Evolutionary conservation across 1,140 invertebrate species (phyloP).

Genomic region (Dryas iulia): DNA sequence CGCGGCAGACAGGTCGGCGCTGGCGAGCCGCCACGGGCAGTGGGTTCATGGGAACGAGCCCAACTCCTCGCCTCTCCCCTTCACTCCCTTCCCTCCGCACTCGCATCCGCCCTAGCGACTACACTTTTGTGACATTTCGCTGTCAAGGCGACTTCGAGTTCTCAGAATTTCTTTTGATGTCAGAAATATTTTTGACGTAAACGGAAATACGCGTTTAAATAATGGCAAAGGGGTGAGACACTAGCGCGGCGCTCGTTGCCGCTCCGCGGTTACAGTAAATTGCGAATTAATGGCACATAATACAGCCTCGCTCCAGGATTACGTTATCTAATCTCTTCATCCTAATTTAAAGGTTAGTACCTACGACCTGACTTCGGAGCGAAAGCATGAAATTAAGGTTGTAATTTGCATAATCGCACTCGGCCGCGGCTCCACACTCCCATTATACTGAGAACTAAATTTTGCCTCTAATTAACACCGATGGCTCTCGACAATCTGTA

Average conservation of each 20-base stretch:
- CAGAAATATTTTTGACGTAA: conserved; percentile 29
- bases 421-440: background rate
- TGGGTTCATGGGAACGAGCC: conserved; percentile 26
- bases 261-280: conserved; percentile 23
- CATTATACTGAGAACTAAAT: conserved; percentile 28
- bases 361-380: conserved; percentile 14
- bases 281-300: conserved; percentile 30
- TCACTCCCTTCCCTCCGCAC: conserved; percentile 4
- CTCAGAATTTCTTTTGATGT: conserved; percentile 39
- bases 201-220: conserved; percentile 27
- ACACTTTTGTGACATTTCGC: conserved; percentile 32
- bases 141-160: conserved; percentile 33
- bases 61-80: background rate
- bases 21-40: conserved; percentile 31
- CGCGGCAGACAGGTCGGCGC: conserved; percentile 36
- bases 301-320: conserved; percentile 23
- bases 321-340: conserved; percentile 38
- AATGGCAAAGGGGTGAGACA: conserved; percentile 6
- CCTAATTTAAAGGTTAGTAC: conserved; percentile 35
- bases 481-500: conserved; percentile 5
- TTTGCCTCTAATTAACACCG: conserved; percentile 29
- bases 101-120: conserved; percentile 10
- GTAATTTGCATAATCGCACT: conserved; percentile 37
- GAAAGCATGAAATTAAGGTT: conserved; percentile 33
- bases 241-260: conserved; percentile 19